Percentiles rank a stretch among this genome's conserved stretches.
These are phyloP conservation scores for Orthonevra nobilis DNA, from an alignment of 2,888 invertebrate genomes.

Conservation along the genomic window DNA sequence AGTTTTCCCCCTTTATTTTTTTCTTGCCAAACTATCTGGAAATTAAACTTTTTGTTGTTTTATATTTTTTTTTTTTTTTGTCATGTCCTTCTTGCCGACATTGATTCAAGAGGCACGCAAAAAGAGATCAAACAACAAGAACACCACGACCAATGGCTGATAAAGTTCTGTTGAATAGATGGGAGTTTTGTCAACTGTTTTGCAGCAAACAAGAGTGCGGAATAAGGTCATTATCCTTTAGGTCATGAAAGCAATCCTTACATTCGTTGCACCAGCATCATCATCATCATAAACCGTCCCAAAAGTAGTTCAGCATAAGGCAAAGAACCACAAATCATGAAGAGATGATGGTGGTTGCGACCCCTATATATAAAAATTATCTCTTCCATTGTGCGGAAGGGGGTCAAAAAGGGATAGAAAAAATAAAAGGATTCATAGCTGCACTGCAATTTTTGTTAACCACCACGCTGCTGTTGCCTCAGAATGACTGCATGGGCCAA, in stretches of 20 bases:
- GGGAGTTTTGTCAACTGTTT: too few species aligned
- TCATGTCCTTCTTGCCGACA: slow-evolving; percentile 35
- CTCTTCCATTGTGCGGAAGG: slow-evolving; percentile 15
- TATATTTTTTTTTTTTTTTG: slow-evolving; percentile 5
- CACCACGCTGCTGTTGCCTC: slow-evolving; percentile 28
- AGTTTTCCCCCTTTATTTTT: slow-evolving; percentile 10
- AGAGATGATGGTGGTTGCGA: slow-evolving; percentile 28
- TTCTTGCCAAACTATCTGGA: slow-evolving; percentile 25
- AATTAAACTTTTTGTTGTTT: neutral
- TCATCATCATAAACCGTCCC: neutral
- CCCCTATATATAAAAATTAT: slow-evolving; percentile 38
- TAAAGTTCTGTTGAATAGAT: slow-evolving; percentile 13
- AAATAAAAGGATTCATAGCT: slow-evolving; percentile 24
- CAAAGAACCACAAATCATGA: slow-evolving; percentile 37
- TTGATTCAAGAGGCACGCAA: slow-evolving; percentile 15
- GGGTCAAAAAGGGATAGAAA: neutral
- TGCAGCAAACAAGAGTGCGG: too few species aligned
- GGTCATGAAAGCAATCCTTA: slow-evolving; percentile 1
- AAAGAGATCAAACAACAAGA: neutral
- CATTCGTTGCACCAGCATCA: neutral
- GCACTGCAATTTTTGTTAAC: slow-evolving; percentile 58
- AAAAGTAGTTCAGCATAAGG: slow-evolving; percentile 32
- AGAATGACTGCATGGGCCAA: slow-evolving; percentile 54
- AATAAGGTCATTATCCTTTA: slow-evolving; percentile 40
- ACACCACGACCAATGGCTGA: slow-evolving; percentile 1